Base-by-base conservation (phyloP, 2,113 vertebrate species). In the Aegypius monachus region DNA sequence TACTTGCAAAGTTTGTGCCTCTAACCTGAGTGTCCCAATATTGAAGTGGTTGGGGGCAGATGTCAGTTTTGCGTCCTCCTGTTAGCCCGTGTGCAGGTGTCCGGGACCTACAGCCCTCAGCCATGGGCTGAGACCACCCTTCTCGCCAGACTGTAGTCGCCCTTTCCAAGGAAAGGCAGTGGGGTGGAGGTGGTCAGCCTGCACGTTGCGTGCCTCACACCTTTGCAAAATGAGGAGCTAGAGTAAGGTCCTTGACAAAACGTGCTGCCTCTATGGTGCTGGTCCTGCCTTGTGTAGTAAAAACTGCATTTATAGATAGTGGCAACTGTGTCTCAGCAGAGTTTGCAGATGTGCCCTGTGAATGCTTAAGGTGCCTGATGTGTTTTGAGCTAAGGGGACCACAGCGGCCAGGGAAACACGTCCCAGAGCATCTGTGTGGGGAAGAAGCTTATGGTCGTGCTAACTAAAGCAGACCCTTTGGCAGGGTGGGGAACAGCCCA, bases 391-490 rank as follows among this genome's bases (percentile, higher is more conserved):
- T 43, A 36, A 38, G 43, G 50, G 36, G 36, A 34, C 12, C 66
- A 6, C 0, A 1, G 17, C 7, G 13, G 25, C 5, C 13, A 29
- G 21, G 47, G 29, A 42, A 26, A 13, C 1, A 1, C 1, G 4
- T 58, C 43, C 45, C 2, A 7, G n/a, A 68, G 27, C 16, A 16
- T 55, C 40, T 52, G 38, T 4, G 3, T 32, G 40, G 43, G 45
- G 25, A 45, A 48, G 27, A 15, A 55, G 43, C 10, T 36, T 31
- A 10, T 3, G 3, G 53, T 14, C 1, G 2, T 78, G 16, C 23
- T 25, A 27, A 31, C 14, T 21, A 13, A 48, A 59, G 32, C 0
- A 40, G 48, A 15, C 6, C 27, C 53, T 70, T 65, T 32, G 40
- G 40, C 18, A 45, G 45, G 19, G 29, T n/a, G 50, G 50, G 43